Conservation (phyloP, 2,797 vertebrate genomes). For the Dallia pectoralis region DNA sequence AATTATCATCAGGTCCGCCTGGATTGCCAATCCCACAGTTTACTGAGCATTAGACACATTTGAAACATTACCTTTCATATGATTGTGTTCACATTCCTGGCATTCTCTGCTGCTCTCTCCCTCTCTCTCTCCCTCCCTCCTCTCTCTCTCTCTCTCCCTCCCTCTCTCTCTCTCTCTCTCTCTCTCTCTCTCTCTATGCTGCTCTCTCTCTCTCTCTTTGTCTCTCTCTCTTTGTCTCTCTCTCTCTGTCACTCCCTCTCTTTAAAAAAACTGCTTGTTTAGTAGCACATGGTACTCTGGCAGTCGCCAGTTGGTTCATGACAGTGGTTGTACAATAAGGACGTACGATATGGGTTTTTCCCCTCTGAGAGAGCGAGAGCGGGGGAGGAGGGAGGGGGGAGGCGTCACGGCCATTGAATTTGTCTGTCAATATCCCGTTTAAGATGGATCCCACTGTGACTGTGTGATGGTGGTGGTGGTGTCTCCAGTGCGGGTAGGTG, state of each 20-base stretch:
- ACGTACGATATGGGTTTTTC: not conserved
- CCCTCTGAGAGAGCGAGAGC: too few species aligned
- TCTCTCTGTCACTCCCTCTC: too few species aligned
- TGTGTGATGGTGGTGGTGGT: not conserved
- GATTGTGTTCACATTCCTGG: not conserved
- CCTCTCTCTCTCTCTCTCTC: too few species aligned
- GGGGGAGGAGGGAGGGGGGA: not conserved
- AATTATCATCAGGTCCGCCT: not conserved
- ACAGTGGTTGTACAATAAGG: not conserved
- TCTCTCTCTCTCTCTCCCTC: too few species aligned
- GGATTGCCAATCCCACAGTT: slow-evolving; percentile 1
- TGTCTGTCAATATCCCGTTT: not conserved
- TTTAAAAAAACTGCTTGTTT: not conserved
- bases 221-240: too few species aligned
- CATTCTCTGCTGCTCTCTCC: not conserved
- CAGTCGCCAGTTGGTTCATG: too few species aligned
- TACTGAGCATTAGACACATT: slow-evolving; percentile 3
- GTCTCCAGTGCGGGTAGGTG: not conserved
- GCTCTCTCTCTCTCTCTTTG: too few species aligned
- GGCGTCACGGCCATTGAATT: not conserved
- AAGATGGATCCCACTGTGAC: not conserved
- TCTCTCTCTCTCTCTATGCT: too few species aligned
- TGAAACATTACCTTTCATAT: not conserved
- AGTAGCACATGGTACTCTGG: too few species aligned
- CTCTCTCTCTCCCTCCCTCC: too few species aligned